Percentiles rank a stretch among this genome's conserved stretches.
Evolutionary conservation across 2,113 vertebrate species (phyloP).

Genomic region (Laticauda colubrina): DNA sequence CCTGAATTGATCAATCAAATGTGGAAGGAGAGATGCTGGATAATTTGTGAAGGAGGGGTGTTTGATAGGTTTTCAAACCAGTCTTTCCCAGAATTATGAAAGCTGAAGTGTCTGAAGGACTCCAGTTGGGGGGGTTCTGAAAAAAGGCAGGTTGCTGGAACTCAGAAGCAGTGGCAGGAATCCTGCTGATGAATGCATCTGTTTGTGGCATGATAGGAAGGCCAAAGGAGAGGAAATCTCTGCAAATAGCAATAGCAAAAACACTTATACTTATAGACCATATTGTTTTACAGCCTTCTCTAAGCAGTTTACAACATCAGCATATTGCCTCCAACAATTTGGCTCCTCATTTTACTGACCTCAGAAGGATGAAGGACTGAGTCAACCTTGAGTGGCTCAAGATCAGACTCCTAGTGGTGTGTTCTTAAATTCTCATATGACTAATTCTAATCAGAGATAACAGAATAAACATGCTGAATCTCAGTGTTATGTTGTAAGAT

Average conservation of each 20-base stretch:
- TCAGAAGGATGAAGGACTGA: background rate
- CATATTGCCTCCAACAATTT: background rate
- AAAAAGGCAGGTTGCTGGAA: background rate
- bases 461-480: background rate
- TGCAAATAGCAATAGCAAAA: background rate
- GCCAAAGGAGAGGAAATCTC: background rate
- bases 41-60: background rate
- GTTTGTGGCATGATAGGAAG: background rate
- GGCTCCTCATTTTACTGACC: background rate
- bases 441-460: background rate
- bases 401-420: background rate
- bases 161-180: background rate
- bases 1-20: background rate
- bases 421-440: background rate
- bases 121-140: background rate
- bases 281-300: background rate
- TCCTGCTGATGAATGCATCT: background rate
- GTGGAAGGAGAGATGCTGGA: background rate
- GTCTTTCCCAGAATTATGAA: background rate
- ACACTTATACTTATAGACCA: background rate
- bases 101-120: background rate
- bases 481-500: background rate
- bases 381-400: background rate
- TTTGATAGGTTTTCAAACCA: background rate
- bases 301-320: background rate